These are phyloP conservation scores for Perodicticus potto DNA, from an alignment of 2,797 vertebrate species.

Conservation along the genomic window DNA sequence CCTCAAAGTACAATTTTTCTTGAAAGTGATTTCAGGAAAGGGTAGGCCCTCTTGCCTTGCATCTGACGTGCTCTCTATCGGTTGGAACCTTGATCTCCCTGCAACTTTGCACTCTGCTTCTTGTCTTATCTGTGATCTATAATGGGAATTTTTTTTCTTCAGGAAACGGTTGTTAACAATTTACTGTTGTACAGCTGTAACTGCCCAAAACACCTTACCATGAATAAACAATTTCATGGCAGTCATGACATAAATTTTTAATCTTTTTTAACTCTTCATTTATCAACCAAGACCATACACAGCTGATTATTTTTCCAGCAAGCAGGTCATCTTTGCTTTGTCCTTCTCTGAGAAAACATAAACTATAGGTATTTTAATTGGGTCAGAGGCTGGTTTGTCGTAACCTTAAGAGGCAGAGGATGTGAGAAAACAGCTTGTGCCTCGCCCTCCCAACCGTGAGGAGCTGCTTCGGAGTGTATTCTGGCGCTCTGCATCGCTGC, in stretches of 20 bases:
- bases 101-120: not conserved
- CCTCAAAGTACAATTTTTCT: slow-evolving; percentile 56
- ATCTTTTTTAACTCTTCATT: slow-evolving; percentile 84
- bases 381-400: slow-evolving; percentile 68
- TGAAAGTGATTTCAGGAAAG: slow-evolving; percentile 50
- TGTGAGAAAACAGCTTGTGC: slow-evolving; percentile 63
- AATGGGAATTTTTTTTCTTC: slow-evolving; percentile 74
- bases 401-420: slow-evolving; percentile 80
- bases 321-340: slow-evolving; percentile 75
- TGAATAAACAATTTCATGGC: slow-evolving; percentile 73
- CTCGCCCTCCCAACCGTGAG: slow-evolving; percentile 81
- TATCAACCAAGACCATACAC: slow-evolving; percentile 30
- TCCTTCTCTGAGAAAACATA: slow-evolving; percentile 56
- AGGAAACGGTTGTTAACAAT: slow-evolving; percentile 65
- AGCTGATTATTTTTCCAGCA: slow-evolving; percentile 36
- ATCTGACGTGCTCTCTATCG: not conserved
- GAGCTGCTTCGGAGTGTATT: slow-evolving; percentile 71
- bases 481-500: slow-evolving; percentile 72
- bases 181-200: slow-evolving; percentile 70
- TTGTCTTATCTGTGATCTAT: slow-evolving; percentile 70
- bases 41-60: slow-evolving; percentile 48
- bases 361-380: slow-evolving; percentile 74
- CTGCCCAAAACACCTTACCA: slow-evolving; percentile 71
- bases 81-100: slow-evolving; percentile 1
- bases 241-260: slow-evolving; percentile 64